Base-by-base conservation (phyloP, 2,797 vertebrate genomes). In the Simalia tracyae region DNA sequence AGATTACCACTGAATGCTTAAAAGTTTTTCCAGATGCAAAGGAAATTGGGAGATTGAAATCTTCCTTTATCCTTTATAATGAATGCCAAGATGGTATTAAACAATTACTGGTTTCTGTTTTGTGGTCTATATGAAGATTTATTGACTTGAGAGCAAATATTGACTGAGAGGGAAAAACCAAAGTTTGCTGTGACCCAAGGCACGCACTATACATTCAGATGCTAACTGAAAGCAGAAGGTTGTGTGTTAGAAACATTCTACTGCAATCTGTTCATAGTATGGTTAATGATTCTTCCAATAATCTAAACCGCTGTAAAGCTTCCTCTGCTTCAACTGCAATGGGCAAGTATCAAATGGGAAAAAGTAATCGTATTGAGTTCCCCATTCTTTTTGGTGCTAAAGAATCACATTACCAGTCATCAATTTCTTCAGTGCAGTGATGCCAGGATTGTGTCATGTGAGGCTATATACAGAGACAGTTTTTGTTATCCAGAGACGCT, bases 21-120 rank as follows among this genome's bases (percentile, higher is more conserved):
- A 97, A 97, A 96, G 90, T 94, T 97, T 97, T 97, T 97, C 97
- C 96, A 95, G 95, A 96, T 97, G 97, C 95, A 90, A 93, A 96
- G 96, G 96, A 97, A 97, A 90, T 95, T 93, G 95, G 93, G 94
- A 97, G 93, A 96, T 93, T 95, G 94, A 96, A 95, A 93, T 95
- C 94, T 97, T 96, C 96, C 63, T 93, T 96, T 93, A 66, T 87
- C 95, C 95, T 97, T 95, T 96, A 86, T 94, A 96, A 97, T 97
- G 96, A 97, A 97, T 97, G 95, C 42, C 36, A 91, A 94, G 89
- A 94, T 96, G 95, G 94, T 95, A 95, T 88, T 96, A 95, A 96
- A 94, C 93, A 95, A 96, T 96, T 95, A 96, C 94, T 95, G 95
- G 92, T 96, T 96, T 46, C 12, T 94, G 2, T 94, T 94, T 95